These are phyloP conservation scores for Temnothorax curvispinosus DNA, from an alignment of 1,140 invertebrate genomes.

Conservation along the genomic window DNA sequence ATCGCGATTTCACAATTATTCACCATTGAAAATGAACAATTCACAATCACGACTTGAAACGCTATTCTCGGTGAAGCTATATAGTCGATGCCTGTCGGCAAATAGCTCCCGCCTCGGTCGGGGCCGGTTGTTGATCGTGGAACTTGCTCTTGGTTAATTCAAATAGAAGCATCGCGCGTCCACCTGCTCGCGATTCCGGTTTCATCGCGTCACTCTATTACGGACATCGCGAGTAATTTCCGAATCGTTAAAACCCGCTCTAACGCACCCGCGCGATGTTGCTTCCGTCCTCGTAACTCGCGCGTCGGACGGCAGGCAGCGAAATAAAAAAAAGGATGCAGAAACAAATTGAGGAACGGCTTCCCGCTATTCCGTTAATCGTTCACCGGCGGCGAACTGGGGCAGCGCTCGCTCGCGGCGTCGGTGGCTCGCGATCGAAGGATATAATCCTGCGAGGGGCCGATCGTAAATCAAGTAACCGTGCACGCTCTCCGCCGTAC, in stretches of 20 bases:
- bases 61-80: not conserved
- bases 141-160: not conserved
- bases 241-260: not conserved
- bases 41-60: conserved; percentile 36
- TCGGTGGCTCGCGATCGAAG: conserved; percentile 18
- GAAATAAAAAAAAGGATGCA: not conserved
- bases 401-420: conserved; percentile 35
- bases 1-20: conserved; percentile 48
- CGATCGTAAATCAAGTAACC: conserved; percentile 59
- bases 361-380: conserved; percentile 50
- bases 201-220: not conserved
- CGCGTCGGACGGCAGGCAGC: not conserved
- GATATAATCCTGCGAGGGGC: conserved; percentile 56
- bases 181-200: conserved; percentile 5
- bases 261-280: not conserved
- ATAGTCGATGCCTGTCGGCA: not conserved
- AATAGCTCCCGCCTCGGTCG: not conserved
- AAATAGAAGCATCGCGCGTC: not conserved
- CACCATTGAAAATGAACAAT: conserved; percentile 52
- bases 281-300: conserved; percentile 19
- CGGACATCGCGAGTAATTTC: not conserved
- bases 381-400: conserved; percentile 49
- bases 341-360: conserved; percentile 40
- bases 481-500: conserved; percentile 1
- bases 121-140: not conserved